Base-by-base conservation (phyloP, 1,140 invertebrate species). In the Drosophila sp. region DNA sequence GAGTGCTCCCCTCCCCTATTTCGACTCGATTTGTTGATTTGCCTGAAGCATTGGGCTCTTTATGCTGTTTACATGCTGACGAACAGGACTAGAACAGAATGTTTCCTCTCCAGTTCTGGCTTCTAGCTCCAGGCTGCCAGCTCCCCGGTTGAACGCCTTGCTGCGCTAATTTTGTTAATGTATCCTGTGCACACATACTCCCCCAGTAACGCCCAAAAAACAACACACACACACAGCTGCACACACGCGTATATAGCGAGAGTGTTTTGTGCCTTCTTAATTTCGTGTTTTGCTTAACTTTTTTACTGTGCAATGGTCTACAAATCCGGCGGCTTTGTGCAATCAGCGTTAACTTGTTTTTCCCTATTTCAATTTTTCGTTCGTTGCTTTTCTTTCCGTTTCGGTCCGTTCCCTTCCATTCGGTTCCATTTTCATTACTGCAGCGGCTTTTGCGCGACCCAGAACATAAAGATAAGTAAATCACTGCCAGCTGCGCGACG, bases 341-440 rank as follows among this genome's bases (percentile, higher is more conserved):
- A 87, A 87, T 87, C 82, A 87, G 76, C 82, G 82, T 89, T 87
- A 87, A 87, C 82, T 87, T 87, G 82, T 87, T 87, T 87, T 82
- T 14, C 82, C 82, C 82, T 87, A 81, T 86, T 86, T 76, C 82
- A 72, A 72, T 76, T 50, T 51, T 86, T 66, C 41, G 40, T 64
- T 41, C 36, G 41, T 58, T 32, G 51, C 25, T 29, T 50, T 11
- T 59, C 27, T 18, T 40, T 62, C 16, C 18, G n/a, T 46, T 81
- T 59, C 29, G n/a, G n/a, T n/a, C n/a, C 43, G 27, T 63, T 46
- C 21, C 18, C 14, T 36, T 41, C 29, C 32, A 54, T 4, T 48
- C 38, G 8, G 6, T 43, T 50, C 13, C 27, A 41, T 46, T 65
- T 65, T 57, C 61, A 32, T 27, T 29, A 13, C 40, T 56, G 62